phyloP scores from a whole-genome alignment of 2,888 invertebrate species.

The Octonoba sinensis region DNA sequence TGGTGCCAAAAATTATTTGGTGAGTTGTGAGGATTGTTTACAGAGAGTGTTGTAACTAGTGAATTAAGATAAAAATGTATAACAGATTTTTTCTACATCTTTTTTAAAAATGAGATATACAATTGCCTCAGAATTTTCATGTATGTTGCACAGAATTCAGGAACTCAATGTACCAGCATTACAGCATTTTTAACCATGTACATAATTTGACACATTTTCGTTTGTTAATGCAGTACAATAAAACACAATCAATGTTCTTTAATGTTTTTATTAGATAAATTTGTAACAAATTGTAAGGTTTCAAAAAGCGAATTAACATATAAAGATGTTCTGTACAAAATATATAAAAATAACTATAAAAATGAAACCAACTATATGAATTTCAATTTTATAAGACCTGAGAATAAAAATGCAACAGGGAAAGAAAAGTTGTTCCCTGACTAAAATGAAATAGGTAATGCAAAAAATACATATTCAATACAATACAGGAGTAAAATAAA shows the following conservation, averaged over 20 bases:
- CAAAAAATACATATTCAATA: no score
- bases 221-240: constrained; percentile 9
- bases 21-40: constrained; percentile 14
- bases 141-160: background rate
- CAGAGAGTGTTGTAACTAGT: background rate
- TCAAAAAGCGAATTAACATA: no score
- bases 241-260: background rate
- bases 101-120: no score
- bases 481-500: no score
- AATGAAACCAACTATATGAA: no score
- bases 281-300: no score
- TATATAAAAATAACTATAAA: no score
- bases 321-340: background rate
- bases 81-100: constrained; percentile 10
- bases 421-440: no score
- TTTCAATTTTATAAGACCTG: no score
- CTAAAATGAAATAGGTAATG: no score
- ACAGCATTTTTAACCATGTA: constrained; percentile 22
- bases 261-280: background rate
- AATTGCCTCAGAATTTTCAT: no score
- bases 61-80: background rate
- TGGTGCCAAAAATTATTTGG: constrained; percentile 15
- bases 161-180: constrained; percentile 1
- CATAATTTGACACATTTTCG: constrained; percentile 12
- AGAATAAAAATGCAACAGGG: no score